A percentile compares a stretch with the other conserved stretches of the same genome.
Conservation (phyloP, 2,797 vertebrate species). For the Mormyrus hasselquistii region DNA sequence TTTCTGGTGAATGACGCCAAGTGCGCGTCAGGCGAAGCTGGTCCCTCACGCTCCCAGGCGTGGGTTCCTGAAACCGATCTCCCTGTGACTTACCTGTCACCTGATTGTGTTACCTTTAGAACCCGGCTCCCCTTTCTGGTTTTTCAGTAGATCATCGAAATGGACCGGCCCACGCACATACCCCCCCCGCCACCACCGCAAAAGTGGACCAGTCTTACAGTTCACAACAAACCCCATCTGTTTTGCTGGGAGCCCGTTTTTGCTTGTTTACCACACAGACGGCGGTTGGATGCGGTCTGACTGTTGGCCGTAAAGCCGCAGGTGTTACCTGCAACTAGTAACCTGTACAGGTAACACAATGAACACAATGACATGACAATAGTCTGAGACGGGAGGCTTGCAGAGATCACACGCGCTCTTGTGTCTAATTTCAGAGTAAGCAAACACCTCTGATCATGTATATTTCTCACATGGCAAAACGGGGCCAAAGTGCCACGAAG, state of each 20-base stretch:
- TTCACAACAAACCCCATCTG: slow-evolving; percentile 23
- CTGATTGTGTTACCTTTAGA: slow-evolving; percentile 59
- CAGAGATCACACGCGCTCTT: not conserved
- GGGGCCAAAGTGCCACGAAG: not conserved
- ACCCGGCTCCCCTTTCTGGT: slow-evolving; percentile 59
- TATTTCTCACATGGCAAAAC: not conserved
- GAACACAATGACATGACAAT: not conserved
- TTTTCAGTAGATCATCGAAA: slow-evolving; percentile 59
- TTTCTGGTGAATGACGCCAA: slow-evolving; percentile 55
- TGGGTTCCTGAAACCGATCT: slow-evolving; percentile 64
- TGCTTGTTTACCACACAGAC: not conserved
- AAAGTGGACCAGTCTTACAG: slow-evolving; percentile 53
- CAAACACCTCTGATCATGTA: not conserved
- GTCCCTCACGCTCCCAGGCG: slow-evolving; percentile 57
- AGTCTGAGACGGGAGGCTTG: not conserved
- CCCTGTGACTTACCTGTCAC: slow-evolving; percentile 63
- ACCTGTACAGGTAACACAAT: not conserved
- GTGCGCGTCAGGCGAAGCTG: slow-evolving; percentile 66
- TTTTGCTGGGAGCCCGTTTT: not conserved
- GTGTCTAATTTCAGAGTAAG: not conserved
- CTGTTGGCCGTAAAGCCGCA: not conserved
- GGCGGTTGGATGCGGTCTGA: not conserved
- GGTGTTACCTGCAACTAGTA: not conserved
- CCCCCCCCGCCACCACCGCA: slow-evolving; percentile 48
- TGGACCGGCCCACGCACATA: slow-evolving; percentile 29